Conservation (phyloP, 64 coral and sea anemone species). For the Montipora efflorescens region DNA sequence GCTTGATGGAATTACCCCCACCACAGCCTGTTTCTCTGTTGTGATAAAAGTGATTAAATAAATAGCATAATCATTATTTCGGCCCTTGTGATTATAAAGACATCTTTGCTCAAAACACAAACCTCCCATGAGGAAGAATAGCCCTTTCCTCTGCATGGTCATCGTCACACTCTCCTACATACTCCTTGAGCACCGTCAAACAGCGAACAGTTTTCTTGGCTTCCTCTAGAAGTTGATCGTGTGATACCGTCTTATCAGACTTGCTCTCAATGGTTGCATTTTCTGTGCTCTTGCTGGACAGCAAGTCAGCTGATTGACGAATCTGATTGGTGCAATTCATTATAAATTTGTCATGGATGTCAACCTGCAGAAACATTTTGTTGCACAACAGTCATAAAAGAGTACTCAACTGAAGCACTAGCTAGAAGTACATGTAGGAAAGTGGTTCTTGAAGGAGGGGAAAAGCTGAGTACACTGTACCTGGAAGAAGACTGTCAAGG, state of each 20-base stretch:
- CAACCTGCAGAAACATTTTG: constrained; percentile 69
- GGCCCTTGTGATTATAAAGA: no score
- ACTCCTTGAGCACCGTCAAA: constrained; percentile 94
- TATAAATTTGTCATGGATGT: constrained; percentile 97
- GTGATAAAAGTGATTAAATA: no score
- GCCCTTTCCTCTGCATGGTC: constrained; percentile 95
- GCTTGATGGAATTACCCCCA: no score
- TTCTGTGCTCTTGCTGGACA: constrained; percentile 51
- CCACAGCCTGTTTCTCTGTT: no score
- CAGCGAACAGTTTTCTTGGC: constrained; percentile 94
- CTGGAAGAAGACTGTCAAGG: no score
- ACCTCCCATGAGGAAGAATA: constrained; percentile 97
- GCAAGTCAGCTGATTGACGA: constrained; percentile 81
- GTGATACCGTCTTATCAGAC: constrained; percentile 9
- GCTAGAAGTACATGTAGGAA: no score
- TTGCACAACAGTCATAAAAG: neutral
- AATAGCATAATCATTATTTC: no score
- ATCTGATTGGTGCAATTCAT: constrained; percentile 88
- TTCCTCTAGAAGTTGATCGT: constrained; percentile 61
- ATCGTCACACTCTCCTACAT: constrained; percentile 98
- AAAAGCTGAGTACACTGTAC: neutral
- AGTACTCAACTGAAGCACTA: no score
- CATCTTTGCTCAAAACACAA: neutral
- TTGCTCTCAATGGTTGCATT: constrained; percentile 69
- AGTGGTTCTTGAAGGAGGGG: no score